Conservation (phyloP, 2,888 invertebrate species). For the Spodoptera picta region DNA sequence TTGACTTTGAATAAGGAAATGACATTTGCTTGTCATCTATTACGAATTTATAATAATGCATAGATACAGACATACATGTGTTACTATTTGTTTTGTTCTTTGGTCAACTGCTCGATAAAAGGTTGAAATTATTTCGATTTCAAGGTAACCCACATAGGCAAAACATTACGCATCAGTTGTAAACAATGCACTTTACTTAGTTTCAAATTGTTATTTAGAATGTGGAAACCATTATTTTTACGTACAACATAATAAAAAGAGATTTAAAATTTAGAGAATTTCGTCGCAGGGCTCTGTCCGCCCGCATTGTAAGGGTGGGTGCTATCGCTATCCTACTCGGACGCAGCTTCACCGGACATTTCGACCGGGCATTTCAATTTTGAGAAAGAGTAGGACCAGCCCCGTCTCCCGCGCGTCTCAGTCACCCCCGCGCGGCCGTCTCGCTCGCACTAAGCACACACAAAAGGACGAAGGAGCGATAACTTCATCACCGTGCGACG, state of each 20-base stretch:
- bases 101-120: slow-evolving; percentile 58
- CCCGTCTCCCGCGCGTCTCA: slow-evolving; percentile 74
- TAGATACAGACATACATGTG: slow-evolving; percentile 31
- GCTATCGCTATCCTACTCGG: slow-evolving; percentile 88
- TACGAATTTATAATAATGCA: slow-evolving; percentile 47
- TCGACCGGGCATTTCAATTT: slow-evolving; percentile 90
- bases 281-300: slow-evolving; percentile 84
- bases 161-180: slow-evolving; percentile 39
- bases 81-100: slow-evolving; percentile 54
- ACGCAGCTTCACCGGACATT: slow-evolving; percentile 89
- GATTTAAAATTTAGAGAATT: slow-evolving; percentile 86
- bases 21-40: slow-evolving; percentile 62
- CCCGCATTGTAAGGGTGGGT: slow-evolving; percentile 88
- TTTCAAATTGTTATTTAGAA: slow-evolving; percentile 41
- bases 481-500: slow-evolving; percentile 86
- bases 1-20: slow-evolving; percentile 71
- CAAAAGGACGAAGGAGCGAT: slow-evolving; percentile 90
- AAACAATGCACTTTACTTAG: slow-evolving; percentile 24
- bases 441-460: slow-evolving; percentile 86
- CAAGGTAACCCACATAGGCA: slow-evolving; percentile 59
- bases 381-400: slow-evolving; percentile 88
- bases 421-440: slow-evolving; percentile 71
- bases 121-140: slow-evolving; percentile 56
- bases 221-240: slow-evolving; percentile 45
- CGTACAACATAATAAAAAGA: slow-evolving; percentile 69